A percentile compares a stretch with the other conserved stretches of the same genome.
These are phyloP conservation scores for Sarcoramphus papa DNA, from an alignment of 2,797 vertebrate species.

Conservation along the genomic window DNA sequence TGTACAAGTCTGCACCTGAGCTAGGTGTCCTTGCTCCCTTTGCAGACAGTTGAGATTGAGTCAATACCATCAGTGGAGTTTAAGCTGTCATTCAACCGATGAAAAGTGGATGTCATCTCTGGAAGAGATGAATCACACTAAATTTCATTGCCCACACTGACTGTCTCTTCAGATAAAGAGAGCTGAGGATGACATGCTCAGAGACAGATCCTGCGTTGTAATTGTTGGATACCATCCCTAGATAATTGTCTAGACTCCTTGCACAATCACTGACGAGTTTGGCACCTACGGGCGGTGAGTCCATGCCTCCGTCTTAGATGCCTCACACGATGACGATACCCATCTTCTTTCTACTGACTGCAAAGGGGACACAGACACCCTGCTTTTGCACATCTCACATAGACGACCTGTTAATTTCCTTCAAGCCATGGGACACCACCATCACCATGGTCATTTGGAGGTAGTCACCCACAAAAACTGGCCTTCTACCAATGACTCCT, in stretches of 20 bases:
- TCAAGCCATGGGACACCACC: not conserved
- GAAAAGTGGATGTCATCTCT: not conserved
- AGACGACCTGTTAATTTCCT: not conserved
- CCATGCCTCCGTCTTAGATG: not conserved
- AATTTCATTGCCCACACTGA: not conserved
- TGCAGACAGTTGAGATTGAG: not conserved
- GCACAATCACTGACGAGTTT: not conserved
- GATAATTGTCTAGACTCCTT: not conserved
- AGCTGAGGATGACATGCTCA: not conserved
- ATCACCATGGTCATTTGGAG: not conserved
- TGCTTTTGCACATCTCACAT: not conserved
- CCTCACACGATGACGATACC: accelerated
- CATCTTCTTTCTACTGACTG: not conserved
- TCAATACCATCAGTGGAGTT: not conserved
- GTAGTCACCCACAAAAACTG: not conserved
- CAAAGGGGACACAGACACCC: accelerated
- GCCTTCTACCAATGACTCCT: not conserved
- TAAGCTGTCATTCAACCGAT: not conserved
- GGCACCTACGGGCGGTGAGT: not conserved
- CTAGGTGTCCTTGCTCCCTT: not conserved
- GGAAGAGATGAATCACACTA: not conserved
- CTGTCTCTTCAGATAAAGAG: not conserved
- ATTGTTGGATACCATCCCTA: not conserved
- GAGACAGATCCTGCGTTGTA: not conserved
- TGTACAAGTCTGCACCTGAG: not conserved